A percentile compares a stretch with the other conserved stretches of the same genome.
phyloP scores from a whole-genome alignment of 1,140 invertebrate genomes.

The Drosophila rhopaloa region DNA sequence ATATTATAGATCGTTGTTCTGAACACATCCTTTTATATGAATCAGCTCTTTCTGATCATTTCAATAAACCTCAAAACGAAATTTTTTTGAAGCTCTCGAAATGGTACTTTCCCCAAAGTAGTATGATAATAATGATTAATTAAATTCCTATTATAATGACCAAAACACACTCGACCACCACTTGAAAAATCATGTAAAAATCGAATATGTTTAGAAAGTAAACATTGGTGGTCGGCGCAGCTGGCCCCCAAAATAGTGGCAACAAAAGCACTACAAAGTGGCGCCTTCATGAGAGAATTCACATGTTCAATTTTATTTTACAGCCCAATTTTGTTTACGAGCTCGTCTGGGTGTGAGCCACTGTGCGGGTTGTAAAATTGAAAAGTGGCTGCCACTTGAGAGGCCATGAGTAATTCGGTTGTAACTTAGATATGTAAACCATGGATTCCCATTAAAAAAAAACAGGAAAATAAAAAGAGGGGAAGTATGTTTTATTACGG shows the following conservation, averaged over 20 bases:
- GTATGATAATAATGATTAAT: no score
- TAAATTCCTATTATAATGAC: neutral
- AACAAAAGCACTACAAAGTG: constrained; percentile 24
- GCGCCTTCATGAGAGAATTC: constrained; percentile 34
- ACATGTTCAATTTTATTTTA: constrained; percentile 59
- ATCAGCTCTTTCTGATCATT: no score
- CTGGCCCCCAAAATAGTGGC: constrained; percentile 21
- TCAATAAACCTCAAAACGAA: no score
- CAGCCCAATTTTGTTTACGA: constrained; percentile 55
- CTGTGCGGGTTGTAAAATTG: constrained; percentile 55
- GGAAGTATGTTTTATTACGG: neutral
- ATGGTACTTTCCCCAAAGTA: neutral
- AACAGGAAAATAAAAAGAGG: constrained; percentile 2
- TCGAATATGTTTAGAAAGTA: constrained; percentile 17
- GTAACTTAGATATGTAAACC: constrained; percentile 21
- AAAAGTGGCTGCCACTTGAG: constrained; percentile 50
- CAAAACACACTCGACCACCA: constrained; percentile 5
- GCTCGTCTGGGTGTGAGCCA: constrained; percentile 41
- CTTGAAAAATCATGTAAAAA: constrained; percentile 26
- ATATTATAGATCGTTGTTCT: no score
- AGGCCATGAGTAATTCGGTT: constrained; percentile 10
- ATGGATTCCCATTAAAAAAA: constrained; percentile 16
- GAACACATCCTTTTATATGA: no score
- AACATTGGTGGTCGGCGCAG: constrained; percentile 35
- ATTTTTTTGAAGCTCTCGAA: neutral